phyloP scores from a whole-genome alignment of 2,888 invertebrate genomes.

The Drosophila tanythrix region DNA sequence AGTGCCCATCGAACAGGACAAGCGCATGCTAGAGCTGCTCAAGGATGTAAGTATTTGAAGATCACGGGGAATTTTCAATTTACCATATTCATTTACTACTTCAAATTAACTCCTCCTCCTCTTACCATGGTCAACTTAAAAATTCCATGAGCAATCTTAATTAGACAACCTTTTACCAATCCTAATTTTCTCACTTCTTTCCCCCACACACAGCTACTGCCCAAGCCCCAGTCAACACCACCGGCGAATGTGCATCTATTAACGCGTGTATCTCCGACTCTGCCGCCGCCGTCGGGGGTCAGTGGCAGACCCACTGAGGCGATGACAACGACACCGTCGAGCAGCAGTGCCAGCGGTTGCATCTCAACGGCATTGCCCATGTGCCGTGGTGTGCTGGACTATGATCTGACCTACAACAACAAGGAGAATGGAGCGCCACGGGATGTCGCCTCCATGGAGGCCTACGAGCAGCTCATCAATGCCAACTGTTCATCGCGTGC shows the following conservation, averaged over 20 bases:
- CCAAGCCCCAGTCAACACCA: conserved; percentile 62
- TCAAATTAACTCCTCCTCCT: not conserved
- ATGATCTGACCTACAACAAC: conserved; percentile 87
- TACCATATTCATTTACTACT: not conserved
- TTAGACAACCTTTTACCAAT: no score
- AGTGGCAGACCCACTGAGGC: conserved; percentile 71
- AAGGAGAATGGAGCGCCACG: conserved; percentile 69
- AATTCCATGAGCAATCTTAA: not conserved
- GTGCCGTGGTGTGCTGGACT: conserved; percentile 89
- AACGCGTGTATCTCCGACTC: conserved; percentile 87
- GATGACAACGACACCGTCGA: conserved; percentile 65
- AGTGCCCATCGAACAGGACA: conserved; percentile 87
- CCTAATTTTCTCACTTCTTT: not conserved
- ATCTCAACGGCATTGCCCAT: conserved; percentile 83
- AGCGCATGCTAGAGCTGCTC: conserved; percentile 84
- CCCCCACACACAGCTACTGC: conserved; percentile 43
- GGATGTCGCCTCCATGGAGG: conserved; percentile 84
- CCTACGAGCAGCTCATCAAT: conserved; percentile 87
- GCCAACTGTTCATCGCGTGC: conserved; percentile 88
- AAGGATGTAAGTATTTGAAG: conserved; percentile 75
- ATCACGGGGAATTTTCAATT: fast-evolving
- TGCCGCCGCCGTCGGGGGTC: conserved; percentile 85
- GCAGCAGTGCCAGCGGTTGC: conserved; percentile 71
- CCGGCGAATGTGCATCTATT: conserved; percentile 54
- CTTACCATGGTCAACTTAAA: no score